Evolutionary conservation across 2,888 invertebrate species (phyloP).

Genomic region (Tachina grossa): DNA sequence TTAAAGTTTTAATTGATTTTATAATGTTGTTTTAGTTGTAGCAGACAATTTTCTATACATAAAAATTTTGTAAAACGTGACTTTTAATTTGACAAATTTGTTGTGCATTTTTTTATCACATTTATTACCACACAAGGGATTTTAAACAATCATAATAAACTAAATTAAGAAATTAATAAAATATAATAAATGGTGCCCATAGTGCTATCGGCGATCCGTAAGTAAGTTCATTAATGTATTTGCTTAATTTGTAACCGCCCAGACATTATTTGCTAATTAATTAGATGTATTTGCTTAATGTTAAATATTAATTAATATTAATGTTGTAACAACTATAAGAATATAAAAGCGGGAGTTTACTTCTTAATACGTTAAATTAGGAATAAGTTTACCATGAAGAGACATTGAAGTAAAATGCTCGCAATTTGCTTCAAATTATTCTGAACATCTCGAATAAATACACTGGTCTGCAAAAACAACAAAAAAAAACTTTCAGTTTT

Average conservation of each 20-base stretch:
- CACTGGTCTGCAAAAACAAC: too few species aligned
- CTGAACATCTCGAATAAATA: too few species aligned
- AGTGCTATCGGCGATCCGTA: neutral
- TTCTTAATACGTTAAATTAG: too few species aligned
- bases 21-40: constrained; percentile 36
- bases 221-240: neutral
- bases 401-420: too few species aligned
- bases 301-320: too few species aligned
- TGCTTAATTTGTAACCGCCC: neutral
- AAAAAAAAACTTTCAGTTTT: too few species aligned
- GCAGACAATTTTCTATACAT: constrained; percentile 34
- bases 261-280: neutral
- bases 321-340: too few species aligned
- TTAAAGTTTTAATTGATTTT: constrained; percentile 63
- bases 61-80: constrained; percentile 56
- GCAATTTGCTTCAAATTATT: too few species aligned
- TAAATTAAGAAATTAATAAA: neutral
- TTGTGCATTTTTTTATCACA: constrained; percentile 26
- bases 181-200: neutral
- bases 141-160: neutral
- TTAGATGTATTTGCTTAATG: neutral
- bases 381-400: too few species aligned
- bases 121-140: constrained; percentile 18
- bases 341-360: too few species aligned
- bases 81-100: constrained; percentile 61